Conservation (phyloP, 1,140 invertebrate species). For the Drosophila bocki region DNA sequence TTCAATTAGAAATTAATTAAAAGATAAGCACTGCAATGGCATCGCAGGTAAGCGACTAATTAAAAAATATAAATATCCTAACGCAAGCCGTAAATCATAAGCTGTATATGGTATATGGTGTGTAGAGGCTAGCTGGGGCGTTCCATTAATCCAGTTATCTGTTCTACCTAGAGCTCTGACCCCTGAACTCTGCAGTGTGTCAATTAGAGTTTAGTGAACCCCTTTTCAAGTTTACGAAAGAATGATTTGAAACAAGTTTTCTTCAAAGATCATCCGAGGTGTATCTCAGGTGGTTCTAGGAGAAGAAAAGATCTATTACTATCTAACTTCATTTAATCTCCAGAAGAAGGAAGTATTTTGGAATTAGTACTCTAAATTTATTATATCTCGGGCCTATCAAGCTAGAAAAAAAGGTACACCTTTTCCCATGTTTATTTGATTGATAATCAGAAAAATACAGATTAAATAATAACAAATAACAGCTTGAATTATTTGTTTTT, state of each 20-base stretch:
- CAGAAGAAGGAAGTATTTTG: background rate
- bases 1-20: conserved; percentile 60
- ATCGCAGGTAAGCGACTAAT: conserved; percentile 14
- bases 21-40: conserved; percentile 54
- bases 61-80: conserved; percentile 42
- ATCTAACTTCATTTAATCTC: too few relatives aligned
- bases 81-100: conserved; percentile 32
- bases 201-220: conserved; percentile 18
- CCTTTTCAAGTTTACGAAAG: background rate
- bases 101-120: conserved; percentile 14
- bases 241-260: background rate
- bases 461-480: background rate
- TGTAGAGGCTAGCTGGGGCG: conserved; percentile 11
- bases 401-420: background rate
- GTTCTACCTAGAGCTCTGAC: conserved; percentile 11
- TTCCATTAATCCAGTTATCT: conserved; percentile 38
- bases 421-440: conserved; percentile 4
- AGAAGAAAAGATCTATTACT: background rate
- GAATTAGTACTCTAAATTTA: too few relatives aligned
- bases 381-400: too few relatives aligned
- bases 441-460: background rate
- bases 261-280: background rate
- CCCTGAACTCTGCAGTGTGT: conserved; percentile 10
- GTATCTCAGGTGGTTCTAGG: background rate
- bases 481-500: conserved; percentile 1